Evolutionary conservation across 1,140 invertebrate species (phyloP).

Genomic region (Caenorhabditis latens): DNA sequence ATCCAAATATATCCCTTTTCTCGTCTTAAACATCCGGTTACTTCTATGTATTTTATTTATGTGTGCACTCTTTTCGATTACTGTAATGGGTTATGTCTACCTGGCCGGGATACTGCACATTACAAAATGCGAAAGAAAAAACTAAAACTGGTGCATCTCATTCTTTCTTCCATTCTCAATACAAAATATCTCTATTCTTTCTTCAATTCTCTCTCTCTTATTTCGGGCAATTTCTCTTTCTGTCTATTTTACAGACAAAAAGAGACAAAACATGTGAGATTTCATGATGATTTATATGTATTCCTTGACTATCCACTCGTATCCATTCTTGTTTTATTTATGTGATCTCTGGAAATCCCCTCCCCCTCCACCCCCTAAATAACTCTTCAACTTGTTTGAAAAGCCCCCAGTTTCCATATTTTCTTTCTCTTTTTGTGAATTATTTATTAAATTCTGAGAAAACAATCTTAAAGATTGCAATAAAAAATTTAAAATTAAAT

Average conservation of each 20-base stretch:
- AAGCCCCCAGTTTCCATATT: background rate
- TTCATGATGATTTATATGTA: constrained; percentile 20
- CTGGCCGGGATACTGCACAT: constrained; percentile 36
- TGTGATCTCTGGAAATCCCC: constrained; percentile 35
- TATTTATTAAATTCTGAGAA: background rate
- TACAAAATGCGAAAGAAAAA: background rate
- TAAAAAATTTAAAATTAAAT: constrained; percentile 11
- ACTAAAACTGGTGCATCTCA: background rate
- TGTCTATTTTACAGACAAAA: constrained; percentile 9
- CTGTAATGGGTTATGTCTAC: constrained; percentile 28
- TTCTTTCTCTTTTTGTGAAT: background rate
- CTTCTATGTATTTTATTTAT: background rate
- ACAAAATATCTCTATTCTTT: background rate
- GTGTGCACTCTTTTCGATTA: background rate
- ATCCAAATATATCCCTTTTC: background rate
- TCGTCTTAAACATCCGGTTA: background rate
- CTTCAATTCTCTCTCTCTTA: background rate
- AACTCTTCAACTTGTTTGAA: background rate
- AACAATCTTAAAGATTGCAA: background rate
- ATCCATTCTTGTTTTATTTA: constrained; percentile 51
- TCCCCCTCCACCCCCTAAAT: too few relatives aligned
- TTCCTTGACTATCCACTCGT: background rate
- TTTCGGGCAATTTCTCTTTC: background rate
- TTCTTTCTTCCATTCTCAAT: background rate
- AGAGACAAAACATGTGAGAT: background rate